These are phyloP conservation scores for Henricia sp. DNA, from an alignment of 53 echinoderm and acorn worm genomes.

Conservation along the genomic window DNA sequence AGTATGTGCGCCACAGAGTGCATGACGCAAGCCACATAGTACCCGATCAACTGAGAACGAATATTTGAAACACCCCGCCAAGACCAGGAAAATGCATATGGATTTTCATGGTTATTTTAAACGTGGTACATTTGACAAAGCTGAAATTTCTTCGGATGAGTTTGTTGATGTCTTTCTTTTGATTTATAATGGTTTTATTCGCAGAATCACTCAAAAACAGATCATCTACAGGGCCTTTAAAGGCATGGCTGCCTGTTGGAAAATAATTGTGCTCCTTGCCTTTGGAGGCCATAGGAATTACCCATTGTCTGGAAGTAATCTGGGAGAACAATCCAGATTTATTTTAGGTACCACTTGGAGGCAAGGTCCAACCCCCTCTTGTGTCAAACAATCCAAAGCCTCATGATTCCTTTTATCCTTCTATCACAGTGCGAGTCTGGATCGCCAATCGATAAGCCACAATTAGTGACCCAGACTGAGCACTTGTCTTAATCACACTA, in stretches of 20 bases:
- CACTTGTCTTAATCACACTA: background rate
- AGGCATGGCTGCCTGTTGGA: background rate
- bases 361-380: background rate
- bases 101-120: too few relatives aligned
- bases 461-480: background rate
- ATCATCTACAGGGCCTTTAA: too few relatives aligned
- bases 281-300: conserved; percentile 19
- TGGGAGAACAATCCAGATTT: conserved; percentile 36
- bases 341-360: conserved; percentile 4
- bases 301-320: conserved; percentile 43
- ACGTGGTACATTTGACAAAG: too few relatives aligned
- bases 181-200: too few relatives aligned
- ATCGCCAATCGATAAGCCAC: background rate
- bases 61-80: too few relatives aligned
- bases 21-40: too few relatives aligned
- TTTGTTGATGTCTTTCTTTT: too few relatives aligned
- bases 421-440: background rate
- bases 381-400: background rate
- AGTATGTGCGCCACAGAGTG: too few relatives aligned
- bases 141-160: too few relatives aligned
- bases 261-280: conserved; percentile 36
- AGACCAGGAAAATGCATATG: too few relatives aligned
- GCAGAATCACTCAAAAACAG: too few relatives aligned
- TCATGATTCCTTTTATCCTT: background rate
- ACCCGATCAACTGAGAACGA: too few relatives aligned